phyloP scores from a whole-genome alignment of 1,140 invertebrate genomes.

The Drosophila dunni region DNA sequence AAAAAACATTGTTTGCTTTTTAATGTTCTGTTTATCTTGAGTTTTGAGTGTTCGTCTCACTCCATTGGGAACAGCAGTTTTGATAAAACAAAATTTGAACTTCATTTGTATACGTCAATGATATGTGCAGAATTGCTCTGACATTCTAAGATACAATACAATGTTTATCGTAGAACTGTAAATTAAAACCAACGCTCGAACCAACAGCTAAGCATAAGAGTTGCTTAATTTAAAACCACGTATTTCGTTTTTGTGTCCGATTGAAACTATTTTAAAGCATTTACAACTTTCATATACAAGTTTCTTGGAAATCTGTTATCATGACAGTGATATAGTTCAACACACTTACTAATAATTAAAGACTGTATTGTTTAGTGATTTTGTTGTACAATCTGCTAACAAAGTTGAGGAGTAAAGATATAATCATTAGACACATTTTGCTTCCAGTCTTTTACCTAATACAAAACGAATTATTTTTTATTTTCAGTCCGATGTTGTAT shows the following conservation, averaged over 20 bases:
- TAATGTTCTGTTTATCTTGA: constrained; percentile 7
- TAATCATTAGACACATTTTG: not conserved
- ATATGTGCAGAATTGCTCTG: not conserved
- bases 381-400: not conserved
- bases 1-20: constrained; percentile 2
- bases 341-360: not conserved
- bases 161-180: not conserved
- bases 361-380: not conserved
- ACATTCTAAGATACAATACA: not conserved
- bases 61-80: constrained; percentile 14
- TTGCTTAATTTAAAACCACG: too few species aligned
- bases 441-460: not conserved
- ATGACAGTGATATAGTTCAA: not conserved
- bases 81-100: not conserved
- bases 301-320: not conserved
- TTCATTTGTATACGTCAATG: not conserved
- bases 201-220: too few species aligned
- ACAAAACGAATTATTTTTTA: constrained; percentile 2
- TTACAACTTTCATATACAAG: not conserved
- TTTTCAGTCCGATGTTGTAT: constrained; percentile 63
- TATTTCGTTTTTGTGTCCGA: too few species aligned
- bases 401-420: not conserved
- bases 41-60: not conserved
- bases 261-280: not conserved
- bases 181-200: too few species aligned